phyloP scores from a whole-genome alignment of 2,113 vertebrate genomes.

The Nibea coibor region DNA sequence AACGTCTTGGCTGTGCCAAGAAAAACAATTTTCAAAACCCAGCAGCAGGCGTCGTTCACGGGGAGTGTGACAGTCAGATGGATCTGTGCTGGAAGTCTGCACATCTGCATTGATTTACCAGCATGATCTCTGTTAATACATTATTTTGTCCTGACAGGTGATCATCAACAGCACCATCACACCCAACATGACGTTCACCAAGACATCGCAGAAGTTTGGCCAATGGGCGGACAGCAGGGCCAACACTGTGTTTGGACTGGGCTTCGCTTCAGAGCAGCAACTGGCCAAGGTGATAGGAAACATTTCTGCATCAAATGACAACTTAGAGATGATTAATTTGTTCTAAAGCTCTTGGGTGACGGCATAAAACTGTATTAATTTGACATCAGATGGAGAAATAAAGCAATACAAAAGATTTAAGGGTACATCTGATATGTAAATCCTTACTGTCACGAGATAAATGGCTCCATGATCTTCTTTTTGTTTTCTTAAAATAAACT shows the following conservation, averaged over 20 bases:
- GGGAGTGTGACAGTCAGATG: neutral
- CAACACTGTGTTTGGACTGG: slow-evolving; percentile 96
- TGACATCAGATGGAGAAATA: neutral
- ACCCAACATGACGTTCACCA: slow-evolving; percentile 99
- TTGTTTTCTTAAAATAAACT: neutral
- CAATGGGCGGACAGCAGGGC: slow-evolving; percentile 99
- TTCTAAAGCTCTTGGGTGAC: neutral
- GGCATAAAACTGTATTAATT: neutral
- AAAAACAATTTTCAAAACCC: neutral
- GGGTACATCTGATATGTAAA: neutral
- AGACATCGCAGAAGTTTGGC: slow-evolving; percentile 97
- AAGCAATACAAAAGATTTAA: slow-evolving; percentile 2
- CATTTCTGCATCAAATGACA: neutral
- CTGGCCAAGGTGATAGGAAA: slow-evolving; percentile 89
- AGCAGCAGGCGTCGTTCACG: neutral
- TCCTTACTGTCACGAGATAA: slow-evolving; percentile 2
- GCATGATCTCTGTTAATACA: neutral
- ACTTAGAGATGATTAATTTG: neutral
- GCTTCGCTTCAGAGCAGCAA: slow-evolving; percentile 94
- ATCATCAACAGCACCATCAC: slow-evolving; percentile 99
- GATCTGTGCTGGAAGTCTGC: neutral
- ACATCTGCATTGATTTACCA: neutral
- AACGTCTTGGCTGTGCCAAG: neutral
- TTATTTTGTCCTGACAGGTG: slow-evolving; percentile 83
- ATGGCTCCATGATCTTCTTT: neutral